Evolutionary conservation across 2,113 vertebrate genomes (phyloP).

Genomic region (Crotalus horridus): DNA sequence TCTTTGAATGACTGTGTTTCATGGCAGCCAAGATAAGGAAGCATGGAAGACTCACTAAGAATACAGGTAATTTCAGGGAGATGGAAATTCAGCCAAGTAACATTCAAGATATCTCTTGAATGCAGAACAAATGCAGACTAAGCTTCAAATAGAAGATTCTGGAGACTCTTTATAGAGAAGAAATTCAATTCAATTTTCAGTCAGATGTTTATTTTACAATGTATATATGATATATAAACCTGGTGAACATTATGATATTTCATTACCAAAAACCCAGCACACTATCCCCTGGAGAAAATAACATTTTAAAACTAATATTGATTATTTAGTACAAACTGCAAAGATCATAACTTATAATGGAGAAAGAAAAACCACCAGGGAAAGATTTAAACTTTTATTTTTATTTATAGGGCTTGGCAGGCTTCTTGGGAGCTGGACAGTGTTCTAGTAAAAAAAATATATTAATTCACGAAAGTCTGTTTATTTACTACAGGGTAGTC

Average conservation of each 20-base stretch:
- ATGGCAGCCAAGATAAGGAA: slow-evolving; percentile 63
- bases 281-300: slow-evolving; percentile 63
- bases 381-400: slow-evolving; percentile 35
- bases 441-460: slow-evolving; percentile 3
- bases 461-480: slow-evolving; percentile 15
- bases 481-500: background rate
- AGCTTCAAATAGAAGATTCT: slow-evolving; percentile 59
- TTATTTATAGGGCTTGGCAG: slow-evolving; percentile 37
- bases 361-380: background rate
- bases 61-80: slow-evolving; percentile 41
- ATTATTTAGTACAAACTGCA: slow-evolving; percentile 67
- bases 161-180: slow-evolving; percentile 44
- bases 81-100: slow-evolving; percentile 14
- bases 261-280: slow-evolving; percentile 65
- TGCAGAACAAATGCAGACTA: slow-evolving; percentile 54
- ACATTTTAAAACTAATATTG: slow-evolving; percentile 71
- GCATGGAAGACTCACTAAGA: slow-evolving; percentile 35
- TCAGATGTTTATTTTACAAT: slow-evolving; percentile 69
- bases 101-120: slow-evolving; percentile 26
- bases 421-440: slow-evolving; percentile 35
- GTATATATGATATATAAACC: slow-evolving; percentile 59
- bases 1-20: slow-evolving; percentile 67
- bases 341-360: slow-evolving; percentile 49
- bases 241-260: slow-evolving; percentile 65
- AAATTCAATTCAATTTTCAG: slow-evolving; percentile 55